Percentiles rank a stretch among this genome's conserved stretches.
Evolutionary conservation across 2,888 invertebrate genomes (phyloP).

Genomic region (Myopa tessellatipennis): DNA sequence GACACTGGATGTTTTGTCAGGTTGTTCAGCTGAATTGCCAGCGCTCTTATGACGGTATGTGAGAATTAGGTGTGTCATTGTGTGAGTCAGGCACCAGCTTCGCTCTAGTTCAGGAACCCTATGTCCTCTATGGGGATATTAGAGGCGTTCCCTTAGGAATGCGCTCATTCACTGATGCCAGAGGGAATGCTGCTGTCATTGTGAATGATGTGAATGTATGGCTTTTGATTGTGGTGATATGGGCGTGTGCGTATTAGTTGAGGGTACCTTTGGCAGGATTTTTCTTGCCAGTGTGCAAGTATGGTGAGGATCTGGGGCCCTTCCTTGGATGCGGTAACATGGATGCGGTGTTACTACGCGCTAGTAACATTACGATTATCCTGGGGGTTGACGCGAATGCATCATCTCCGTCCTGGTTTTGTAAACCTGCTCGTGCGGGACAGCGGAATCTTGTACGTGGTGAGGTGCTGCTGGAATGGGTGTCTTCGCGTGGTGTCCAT

Average conservation of each 20-base stretch:
- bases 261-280: no score
- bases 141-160: background rate
- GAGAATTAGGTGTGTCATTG: background rate
- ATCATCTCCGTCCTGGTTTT: background rate
- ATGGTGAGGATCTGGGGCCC: no score
- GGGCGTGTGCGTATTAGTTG: no score
- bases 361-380: background rate
- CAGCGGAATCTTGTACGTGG: background rate
- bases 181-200: slow-evolving; percentile 13
- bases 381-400: slow-evolving; percentile 7
- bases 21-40: slow-evolving; percentile 23
- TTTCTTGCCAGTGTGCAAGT: no score
- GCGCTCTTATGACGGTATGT: slow-evolving; percentile 11
- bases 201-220: slow-evolving; percentile 4
- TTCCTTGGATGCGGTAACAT: no score
- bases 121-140: background rate
- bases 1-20: background rate
- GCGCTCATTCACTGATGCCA: background rate
- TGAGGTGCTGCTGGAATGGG: background rate
- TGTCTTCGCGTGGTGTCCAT: background rate
- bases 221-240: no score
- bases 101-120: slow-evolving; percentile 28
- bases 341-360: background rate
- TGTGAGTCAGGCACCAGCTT: background rate
- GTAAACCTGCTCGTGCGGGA: background rate